These are phyloP conservation scores for Botia almorhae DNA, from an alignment of 2,797 vertebrate species.

Conservation along the genomic window DNA sequence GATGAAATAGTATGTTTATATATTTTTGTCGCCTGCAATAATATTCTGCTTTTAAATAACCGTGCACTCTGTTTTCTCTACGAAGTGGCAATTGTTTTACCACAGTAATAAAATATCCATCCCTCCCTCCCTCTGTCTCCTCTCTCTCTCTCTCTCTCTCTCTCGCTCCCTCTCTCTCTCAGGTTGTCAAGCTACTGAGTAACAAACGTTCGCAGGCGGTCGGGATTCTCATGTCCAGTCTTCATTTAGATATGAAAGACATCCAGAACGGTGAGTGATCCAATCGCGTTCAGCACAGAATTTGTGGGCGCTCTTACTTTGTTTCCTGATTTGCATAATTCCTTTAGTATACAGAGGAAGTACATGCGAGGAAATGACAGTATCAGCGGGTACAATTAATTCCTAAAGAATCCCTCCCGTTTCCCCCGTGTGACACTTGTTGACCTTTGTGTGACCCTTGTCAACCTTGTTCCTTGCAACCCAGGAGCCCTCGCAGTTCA, in stretches of 20 bases:
- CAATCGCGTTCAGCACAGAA: no score
- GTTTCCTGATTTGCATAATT: no score
- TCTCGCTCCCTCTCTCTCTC: background rate
- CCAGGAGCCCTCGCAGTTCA: background rate
- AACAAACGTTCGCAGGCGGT: conserved; percentile 98
- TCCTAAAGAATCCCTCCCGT: background rate
- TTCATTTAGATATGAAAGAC: conserved; percentile 98
- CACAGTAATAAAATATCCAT: conserved; percentile 6
- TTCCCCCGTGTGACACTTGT: background rate
- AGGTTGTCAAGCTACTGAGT: conserved; percentile 95
- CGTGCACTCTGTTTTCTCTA: conserved; percentile 2
- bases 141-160: background rate
- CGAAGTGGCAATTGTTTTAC: conserved; percentile 21
- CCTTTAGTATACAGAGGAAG: no score
- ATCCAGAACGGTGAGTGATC: conserved; percentile 90
- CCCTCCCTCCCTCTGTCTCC: background rate
- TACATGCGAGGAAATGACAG: no score
- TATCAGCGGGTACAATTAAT: no score
- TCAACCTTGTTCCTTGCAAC: background rate
- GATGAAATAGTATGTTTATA: conserved; percentile 37
- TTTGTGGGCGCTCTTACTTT: no score
- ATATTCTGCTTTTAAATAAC: conserved; percentile 33
- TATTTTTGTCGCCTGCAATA: conserved; percentile 28
- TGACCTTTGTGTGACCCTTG: background rate
- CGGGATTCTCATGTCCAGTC: conserved; percentile 98